These are phyloP conservation scores for Notolabrus celidotus DNA, from an alignment of 2,797 vertebrate species.

Conservation along the genomic window DNA sequence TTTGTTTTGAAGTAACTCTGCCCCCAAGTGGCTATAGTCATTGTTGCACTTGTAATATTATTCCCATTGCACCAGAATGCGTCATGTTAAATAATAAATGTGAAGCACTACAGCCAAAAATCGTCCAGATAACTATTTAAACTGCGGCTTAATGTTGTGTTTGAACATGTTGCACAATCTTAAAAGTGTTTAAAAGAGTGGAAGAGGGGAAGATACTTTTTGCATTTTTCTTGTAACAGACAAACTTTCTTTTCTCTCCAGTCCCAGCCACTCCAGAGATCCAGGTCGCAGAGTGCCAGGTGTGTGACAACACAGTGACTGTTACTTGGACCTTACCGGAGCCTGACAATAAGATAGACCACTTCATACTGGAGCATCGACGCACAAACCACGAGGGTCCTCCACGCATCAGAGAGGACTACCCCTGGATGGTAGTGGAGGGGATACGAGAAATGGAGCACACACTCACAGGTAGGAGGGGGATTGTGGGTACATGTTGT, in stretches of 20 bases:
- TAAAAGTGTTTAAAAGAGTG: too few species aligned
- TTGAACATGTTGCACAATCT: neutral
- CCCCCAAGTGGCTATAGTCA: slow-evolving; percentile 30
- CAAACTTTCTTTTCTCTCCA: slow-evolving; percentile 57
- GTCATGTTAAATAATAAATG: too few species aligned
- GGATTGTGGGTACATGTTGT: neutral
- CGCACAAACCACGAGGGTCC: slow-evolving; percentile 94
- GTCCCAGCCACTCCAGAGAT: slow-evolving; percentile 94
- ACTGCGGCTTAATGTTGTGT: too few species aligned
- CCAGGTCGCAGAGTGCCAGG: slow-evolving; percentile 89
- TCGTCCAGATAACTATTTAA: too few species aligned
- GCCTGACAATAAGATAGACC: slow-evolving; percentile 92
- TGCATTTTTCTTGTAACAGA: neutral
- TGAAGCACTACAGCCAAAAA: too few species aligned
- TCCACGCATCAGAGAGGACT: slow-evolving; percentile 92
- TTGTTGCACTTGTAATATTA: neutral
- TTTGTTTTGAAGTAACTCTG: slow-evolving; percentile 10
- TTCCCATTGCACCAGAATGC: neutral
- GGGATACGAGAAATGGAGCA: slow-evolving; percentile 90
- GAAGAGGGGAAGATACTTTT: slow-evolving; percentile 5
- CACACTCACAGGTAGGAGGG: slow-evolving; percentile 87
- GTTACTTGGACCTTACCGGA: slow-evolving; percentile 91
- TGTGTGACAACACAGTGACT: slow-evolving; percentile 92
- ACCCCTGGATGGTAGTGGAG: slow-evolving; percentile 97
- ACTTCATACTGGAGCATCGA: slow-evolving; percentile 93